Conservation (phyloP, 2,797 vertebrate genomes). For the Syndactyla subalaris region DNA sequence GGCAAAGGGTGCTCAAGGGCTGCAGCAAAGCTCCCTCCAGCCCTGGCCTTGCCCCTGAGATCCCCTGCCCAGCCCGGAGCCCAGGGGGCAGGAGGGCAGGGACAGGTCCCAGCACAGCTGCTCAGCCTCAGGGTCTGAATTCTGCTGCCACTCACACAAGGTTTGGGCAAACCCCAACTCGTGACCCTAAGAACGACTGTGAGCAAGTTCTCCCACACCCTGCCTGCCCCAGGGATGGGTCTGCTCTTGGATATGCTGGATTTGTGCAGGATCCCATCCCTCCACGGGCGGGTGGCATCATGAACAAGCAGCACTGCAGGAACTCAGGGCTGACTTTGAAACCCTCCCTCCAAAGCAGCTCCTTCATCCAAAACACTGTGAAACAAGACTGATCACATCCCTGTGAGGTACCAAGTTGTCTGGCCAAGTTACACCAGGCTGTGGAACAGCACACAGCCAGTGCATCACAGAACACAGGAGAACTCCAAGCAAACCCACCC, state of each 20-base stretch:
- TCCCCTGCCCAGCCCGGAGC: no score
- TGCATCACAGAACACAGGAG: accelerated
- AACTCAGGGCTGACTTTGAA: background rate
- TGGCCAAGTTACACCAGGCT: background rate
- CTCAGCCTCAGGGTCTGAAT: background rate
- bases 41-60: no score
- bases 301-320: background rate
- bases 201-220: background rate
- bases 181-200: accelerated
- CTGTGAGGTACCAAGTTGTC: background rate
- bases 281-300: accelerated
- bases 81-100: background rate
- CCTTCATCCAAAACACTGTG: background rate
- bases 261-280: background rate
- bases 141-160: background rate
- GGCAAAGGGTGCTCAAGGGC: background rate
- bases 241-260: background rate
- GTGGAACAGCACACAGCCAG: background rate
- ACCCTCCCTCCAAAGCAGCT: background rate
- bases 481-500: background rate
- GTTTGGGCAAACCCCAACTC: background rate
- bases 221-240: background rate
- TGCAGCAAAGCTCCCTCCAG: background rate
- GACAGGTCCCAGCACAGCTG: background rate
- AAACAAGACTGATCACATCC: background rate